phyloP scores from a whole-genome alignment of 2,797 vertebrate genomes.

The Pogonophryne albipinna region DNA sequence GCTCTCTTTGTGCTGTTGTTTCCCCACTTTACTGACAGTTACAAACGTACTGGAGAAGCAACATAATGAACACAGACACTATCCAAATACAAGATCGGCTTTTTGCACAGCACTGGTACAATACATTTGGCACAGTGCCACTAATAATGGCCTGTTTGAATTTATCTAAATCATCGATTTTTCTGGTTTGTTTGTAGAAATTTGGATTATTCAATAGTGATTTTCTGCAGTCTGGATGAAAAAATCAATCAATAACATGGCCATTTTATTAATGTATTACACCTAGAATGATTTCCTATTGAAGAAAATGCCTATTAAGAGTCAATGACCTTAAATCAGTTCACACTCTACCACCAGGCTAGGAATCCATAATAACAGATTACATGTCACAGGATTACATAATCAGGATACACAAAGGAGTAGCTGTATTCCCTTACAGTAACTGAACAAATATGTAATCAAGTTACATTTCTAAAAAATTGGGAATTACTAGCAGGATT shows the following conservation, averaged over 20 bases:
- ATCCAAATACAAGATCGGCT: background rate
- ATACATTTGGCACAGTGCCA: conserved; percentile 4
- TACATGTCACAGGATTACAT: too few species aligned
- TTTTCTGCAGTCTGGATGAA: too few species aligned
- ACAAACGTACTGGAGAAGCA: background rate
- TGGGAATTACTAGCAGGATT: too few species aligned
- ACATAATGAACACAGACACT: background rate
- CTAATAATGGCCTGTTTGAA: background rate
- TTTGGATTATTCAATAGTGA: too few species aligned
- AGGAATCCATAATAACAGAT: too few species aligned
- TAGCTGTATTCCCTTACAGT: too few species aligned
- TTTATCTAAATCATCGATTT: background rate
- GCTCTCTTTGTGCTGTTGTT: background rate
- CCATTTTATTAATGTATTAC: too few species aligned
- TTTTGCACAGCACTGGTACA: background rate
- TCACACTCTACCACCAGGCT: background rate
- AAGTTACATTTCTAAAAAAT: too few species aligned
- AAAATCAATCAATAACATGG: too few species aligned
- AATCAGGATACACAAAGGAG: too few species aligned
- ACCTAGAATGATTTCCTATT: background rate
- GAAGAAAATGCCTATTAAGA: background rate
- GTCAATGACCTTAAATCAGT: background rate
- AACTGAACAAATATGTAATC: too few species aligned
- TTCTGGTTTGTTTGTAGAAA: too few species aligned
- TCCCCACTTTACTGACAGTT: background rate